A percentile compares a stretch with the other conserved stretches of the same genome.
phyloP scores from a whole-genome alignment of 1,140 invertebrate genomes.

The Apis dorsata region DNA sequence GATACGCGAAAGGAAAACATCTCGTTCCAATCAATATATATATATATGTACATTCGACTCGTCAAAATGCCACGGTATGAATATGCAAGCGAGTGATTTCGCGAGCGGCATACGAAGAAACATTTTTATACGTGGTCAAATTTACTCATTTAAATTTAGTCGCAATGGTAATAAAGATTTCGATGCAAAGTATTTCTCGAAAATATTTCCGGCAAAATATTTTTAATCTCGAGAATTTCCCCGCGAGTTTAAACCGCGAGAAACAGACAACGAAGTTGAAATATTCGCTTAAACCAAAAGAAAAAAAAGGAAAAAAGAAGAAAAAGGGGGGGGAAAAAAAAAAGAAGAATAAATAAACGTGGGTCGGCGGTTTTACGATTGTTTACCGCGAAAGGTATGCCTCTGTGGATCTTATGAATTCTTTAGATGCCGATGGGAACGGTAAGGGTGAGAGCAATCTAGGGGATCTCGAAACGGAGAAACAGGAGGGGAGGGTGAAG shows the following conservation, averaged over 20 bases:
- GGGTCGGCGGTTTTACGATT: conserved; percentile 59
- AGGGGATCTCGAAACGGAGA: not conserved
- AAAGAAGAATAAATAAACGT: not conserved
- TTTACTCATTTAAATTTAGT: no score
- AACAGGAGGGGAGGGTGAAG: conserved; percentile 30
- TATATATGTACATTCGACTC: not conserved
- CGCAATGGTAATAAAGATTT: not conserved
- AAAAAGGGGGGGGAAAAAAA: no score
- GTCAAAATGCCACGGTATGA: not conserved
- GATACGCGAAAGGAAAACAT: not conserved
- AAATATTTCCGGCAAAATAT: conserved; percentile 47
- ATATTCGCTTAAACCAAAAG: conserved; percentile 49
- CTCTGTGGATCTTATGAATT: conserved; percentile 65
- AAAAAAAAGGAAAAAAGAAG: conserved; percentile 24
- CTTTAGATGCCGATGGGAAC: conserved; percentile 61
- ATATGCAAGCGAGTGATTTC: not conserved
- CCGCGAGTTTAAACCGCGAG: not conserved
- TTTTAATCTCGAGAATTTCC: conserved; percentile 50
- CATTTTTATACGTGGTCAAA: not conserved
- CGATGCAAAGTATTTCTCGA: no score
- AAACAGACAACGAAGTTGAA: conserved; percentile 38
- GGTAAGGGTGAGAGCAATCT: conserved; percentile 54
- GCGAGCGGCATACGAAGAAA: not conserved
- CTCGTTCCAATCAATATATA: not conserved
- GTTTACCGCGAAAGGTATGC: conserved; percentile 62